phyloP scores from a whole-genome alignment of 2,797 vertebrate genomes.

The Microctenopoma steveboyesi region DNA sequence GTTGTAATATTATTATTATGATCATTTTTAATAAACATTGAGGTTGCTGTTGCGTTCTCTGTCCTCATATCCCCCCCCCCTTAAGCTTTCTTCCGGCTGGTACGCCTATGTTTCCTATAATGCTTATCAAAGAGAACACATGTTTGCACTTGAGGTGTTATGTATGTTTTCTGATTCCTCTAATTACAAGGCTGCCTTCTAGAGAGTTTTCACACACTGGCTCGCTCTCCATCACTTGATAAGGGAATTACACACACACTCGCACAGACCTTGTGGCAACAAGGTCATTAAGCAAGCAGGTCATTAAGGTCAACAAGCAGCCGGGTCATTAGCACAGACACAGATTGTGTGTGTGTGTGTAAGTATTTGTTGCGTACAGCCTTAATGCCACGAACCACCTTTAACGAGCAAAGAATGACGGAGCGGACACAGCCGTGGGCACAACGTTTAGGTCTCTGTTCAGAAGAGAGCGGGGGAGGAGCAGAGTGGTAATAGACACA shows the following conservation, averaged over 20 bases:
- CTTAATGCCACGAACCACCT: conserved; percentile 24
- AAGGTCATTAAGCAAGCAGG: no score
- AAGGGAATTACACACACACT: conserved; percentile 60
- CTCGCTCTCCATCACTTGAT: conserved; percentile 66
- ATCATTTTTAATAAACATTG: background rate
- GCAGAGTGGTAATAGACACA: conserved; percentile 48
- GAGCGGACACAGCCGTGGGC: conserved; percentile 26
- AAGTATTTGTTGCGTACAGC: conserved; percentile 23
- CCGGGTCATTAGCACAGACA: conserved; percentile 62
- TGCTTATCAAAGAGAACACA: background rate
- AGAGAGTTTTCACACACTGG: conserved; percentile 51
- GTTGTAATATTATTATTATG: no score
- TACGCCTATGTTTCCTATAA: conserved; percentile 11
- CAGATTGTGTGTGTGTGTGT: conserved; percentile 15
- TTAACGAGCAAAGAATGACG: conserved; percentile 49
- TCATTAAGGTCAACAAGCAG: no score
- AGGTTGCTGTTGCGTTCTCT: background rate
- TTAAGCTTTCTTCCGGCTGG: background rate
- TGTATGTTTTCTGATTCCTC: conserved; percentile 18
- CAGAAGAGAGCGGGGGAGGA: conserved; percentile 34
- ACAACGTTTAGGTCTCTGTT: conserved; percentile 55
- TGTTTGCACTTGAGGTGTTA: conserved; percentile 29
- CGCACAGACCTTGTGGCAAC: conserved; percentile 42
- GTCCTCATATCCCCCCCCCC: background rate
- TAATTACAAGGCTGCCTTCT: conserved; percentile 66